Evolutionary conservation across 2,888 invertebrate species (phyloP), one percentile per base, ranked within the genome.

Genomic region (Alloplasta piceator): DNA sequence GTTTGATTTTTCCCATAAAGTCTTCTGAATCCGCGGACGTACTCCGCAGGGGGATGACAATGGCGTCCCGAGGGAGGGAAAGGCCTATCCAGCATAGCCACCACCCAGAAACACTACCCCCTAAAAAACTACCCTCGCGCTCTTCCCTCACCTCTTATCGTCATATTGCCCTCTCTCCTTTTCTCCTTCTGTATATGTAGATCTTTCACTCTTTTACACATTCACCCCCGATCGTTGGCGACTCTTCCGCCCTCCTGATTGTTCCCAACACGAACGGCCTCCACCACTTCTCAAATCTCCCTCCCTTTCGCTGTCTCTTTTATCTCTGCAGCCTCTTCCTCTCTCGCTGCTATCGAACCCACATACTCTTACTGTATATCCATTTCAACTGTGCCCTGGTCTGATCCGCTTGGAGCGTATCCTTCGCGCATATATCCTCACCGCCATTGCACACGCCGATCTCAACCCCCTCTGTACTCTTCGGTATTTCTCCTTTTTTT

Each of bases 1-100:
- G 90, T 90, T 91, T 90, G 91, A 91, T 91, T 91, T 91, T 80
- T 89, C 89, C 88, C 87, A 88, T 86, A 84, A 87, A 89, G 88
- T 86, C 83, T 84, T 73, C 48, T 84, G 83, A 85, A 85, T 86
- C 83, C 85, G 84, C 86, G 88, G 85, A 87, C 88, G 89, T 87
- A 86, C 87, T 88, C 89, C 89, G 86, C 86, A 86, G 87, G 86
- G 90, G 89, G 88, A 90, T 90, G 91, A 92, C 91, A 91, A 91
- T 91, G 89, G 89, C 86, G 87, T 90, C 90, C 90, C 91, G 81
- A 77, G 90, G 89, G 91, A 90, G 73, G 85, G 86, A 85, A 26
- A 90, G 86, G 89, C 88, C 89, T 89, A 90, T 26, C 86, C 87
- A 87, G 84, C 86, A 84, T 83, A 86, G 85, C 84, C 71, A 83